Evolutionary conservation across 2,888 invertebrate species (phyloP).

Genomic region (Pheosia tremula): DNA sequence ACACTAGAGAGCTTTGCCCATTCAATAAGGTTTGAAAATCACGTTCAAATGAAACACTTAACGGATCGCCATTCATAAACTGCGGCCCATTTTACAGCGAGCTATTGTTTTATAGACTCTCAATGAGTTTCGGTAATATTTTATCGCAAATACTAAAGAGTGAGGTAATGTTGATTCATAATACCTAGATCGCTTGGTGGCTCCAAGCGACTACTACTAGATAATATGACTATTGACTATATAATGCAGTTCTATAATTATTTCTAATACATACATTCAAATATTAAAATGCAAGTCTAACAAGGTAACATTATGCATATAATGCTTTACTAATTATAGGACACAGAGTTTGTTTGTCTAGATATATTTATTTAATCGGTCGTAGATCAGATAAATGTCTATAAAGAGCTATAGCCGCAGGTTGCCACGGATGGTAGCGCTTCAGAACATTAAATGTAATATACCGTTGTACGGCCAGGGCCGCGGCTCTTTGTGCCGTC

Average conservation of each 20-base stretch:
- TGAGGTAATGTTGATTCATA: background rate
- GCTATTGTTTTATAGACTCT: background rate
- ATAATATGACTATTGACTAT: too few relatives aligned
- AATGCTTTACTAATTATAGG: too few relatives aligned
- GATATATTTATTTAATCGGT: too few relatives aligned
- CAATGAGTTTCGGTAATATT: background rate
- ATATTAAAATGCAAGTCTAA: too few relatives aligned
- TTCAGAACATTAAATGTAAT: constrained; percentile 21
- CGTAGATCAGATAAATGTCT: too few relatives aligned
- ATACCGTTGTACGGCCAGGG: constrained; percentile 18
- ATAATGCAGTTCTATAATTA: too few relatives aligned
- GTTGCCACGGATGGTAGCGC: background rate
- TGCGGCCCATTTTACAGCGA: background rate
- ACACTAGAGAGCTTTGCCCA: background rate
- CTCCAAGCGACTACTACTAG: background rate
- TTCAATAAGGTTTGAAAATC: constrained; percentile 3
- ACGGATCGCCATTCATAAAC: background rate
- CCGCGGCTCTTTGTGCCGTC: constrained; percentile 20
- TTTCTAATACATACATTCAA: too few relatives aligned
- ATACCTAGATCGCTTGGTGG: background rate
- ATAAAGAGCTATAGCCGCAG: background rate
- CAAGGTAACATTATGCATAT: too few relatives aligned
- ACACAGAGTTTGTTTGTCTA: too few relatives aligned
- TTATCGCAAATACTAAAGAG: background rate
- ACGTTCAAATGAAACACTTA: background rate